Evolutionary conservation across 1,140 invertebrate species (phyloP).

Genomic region (Drosophila tani): DNA sequence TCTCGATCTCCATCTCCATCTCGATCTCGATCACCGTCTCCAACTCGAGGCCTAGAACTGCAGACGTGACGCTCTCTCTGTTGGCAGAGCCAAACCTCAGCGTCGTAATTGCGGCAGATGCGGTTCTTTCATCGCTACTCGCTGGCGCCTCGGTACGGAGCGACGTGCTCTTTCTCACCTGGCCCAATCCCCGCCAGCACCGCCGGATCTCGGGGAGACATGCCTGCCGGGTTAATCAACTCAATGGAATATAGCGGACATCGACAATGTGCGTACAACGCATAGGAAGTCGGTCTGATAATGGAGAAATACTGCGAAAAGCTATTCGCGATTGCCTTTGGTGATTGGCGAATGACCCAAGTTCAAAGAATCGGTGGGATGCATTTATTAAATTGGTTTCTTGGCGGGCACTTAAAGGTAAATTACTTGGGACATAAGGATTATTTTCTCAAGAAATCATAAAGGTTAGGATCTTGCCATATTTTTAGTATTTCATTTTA

Average conservation of each 20-base stretch:
- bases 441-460: neutral
- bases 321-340: constrained; percentile 1
- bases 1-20: constrained; percentile 3
- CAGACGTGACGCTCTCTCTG: constrained; percentile 28
- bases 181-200: constrained; percentile 9
- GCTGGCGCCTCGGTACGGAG: constrained; percentile 30
- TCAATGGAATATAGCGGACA: constrained; percentile 35
- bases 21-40: constrained; percentile 17
- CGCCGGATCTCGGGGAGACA: constrained; percentile 9
- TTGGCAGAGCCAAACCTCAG: constrained; percentile 1
- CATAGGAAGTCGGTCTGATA: constrained; percentile 31
- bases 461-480: no score
- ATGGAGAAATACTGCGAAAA: constrained; percentile 10
- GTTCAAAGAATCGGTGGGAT: neutral
- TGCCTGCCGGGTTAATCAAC: constrained; percentile 37
- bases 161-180: constrained; percentile 39
- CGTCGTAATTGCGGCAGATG: constrained; percentile 39
- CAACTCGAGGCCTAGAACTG: constrained; percentile 25
- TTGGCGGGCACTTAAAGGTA: neutral
- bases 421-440: neutral
- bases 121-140: constrained; percentile 27
- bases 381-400: neutral
- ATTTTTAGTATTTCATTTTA: no score
- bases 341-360: neutral
- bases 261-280: constrained; percentile 39